Base-by-base conservation (phyloP, 2,888 invertebrate genomes). In the Bugula neritina region DNA sequence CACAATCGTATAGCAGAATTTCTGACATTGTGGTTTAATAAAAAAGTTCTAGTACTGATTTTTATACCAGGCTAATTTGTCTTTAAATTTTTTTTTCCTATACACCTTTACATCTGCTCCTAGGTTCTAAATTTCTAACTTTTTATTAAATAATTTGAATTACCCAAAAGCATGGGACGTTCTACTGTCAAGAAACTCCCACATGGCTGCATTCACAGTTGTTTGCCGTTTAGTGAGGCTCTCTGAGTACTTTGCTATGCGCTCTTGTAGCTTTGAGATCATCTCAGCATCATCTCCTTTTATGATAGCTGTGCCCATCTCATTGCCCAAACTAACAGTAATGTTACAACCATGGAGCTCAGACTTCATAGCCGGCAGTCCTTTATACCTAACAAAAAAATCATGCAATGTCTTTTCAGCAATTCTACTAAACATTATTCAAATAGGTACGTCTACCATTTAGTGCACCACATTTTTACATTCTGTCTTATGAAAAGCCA, bases 101-200 rank as follows among this genome's bases (percentile, higher is more conserved):
- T n/a, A n/a, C n/a, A n/a, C n/a, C n/a, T n/a, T n/a, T n/a, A n/a
- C n/a, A n/a, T n/a, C n/a, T n/a, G n/a, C n/a, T n/a, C n/a, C n/a
- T n/a, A n/a, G n/a, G n/a, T n/a, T n/a, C n/a, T n/a, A n/a, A n/a
- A n/a, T n/a, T n/a, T n/a, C n/a, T n/a, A n/a, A n/a, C n/a, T n/a
- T n/a, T n/a, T n/a, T n/a, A n/a, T n/a, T 10, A 43, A 43, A 43
- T 43, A 43, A 43, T 43, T 43, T 43, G 10, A 43, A 43, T 43
- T 43, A 63, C 63, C 31, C 10, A 31, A 63, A 63, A 63, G 63
- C 63, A 25, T 27, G 27, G 5, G 63, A 63, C 27, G 63, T 63
- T 31, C 31, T 2, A 31, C 34, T 63, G 31, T 31, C 31, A 3
- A 63, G 63, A n/a, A 63, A 63, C 31, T 63, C 31, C 63, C 63